Evolutionary conservation across 2,888 invertebrate species (phyloP).

Genomic region (Coenonympha arcania): DNA sequence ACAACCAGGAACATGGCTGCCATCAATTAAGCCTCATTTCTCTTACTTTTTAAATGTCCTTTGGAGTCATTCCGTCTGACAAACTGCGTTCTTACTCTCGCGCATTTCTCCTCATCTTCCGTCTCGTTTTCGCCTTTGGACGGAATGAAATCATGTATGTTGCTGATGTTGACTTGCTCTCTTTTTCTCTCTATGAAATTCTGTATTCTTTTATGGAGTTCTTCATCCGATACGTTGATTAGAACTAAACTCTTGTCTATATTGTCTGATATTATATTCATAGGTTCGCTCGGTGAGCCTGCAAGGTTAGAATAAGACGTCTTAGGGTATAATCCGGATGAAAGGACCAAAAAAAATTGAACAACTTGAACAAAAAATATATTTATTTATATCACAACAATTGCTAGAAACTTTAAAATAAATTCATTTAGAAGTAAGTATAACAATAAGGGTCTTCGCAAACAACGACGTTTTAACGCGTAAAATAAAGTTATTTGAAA

Average conservation of each 20-base stretch:
- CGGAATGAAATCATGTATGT: conserved; percentile 82
- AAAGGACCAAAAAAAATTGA: conserved; percentile 12
- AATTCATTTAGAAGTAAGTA: not conserved
- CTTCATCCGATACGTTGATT: conserved; percentile 78
- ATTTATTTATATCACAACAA: conserved; percentile 25
- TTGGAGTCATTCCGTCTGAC: conserved; percentile 81
- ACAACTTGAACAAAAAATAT: conserved; percentile 12
- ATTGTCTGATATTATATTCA: conserved; percentile 17
- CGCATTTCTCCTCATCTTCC: conserved; percentile 77
- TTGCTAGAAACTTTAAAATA: not conserved
- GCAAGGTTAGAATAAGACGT: conserved; percentile 6
- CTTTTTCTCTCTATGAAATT: conserved; percentile 85
- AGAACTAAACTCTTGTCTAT: conserved; percentile 73
- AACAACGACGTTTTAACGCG: too few species aligned
- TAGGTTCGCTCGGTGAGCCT: conserved; percentile 11
- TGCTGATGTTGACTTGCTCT: conserved; percentile 79
- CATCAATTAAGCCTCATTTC: not conserved
- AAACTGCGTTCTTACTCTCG: conserved; percentile 82
- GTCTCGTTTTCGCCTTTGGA: conserved; percentile 41
- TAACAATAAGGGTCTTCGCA: too few species aligned
- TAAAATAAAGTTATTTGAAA: too few species aligned
- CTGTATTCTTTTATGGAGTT: conserved; percentile 79
- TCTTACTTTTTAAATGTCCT: conserved; percentile 84
- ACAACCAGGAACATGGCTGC: too few species aligned
- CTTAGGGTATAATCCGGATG: not conserved